Conservation (phyloP, 2,888 invertebrate species). For the Phytoseiulus persimilis region DNA sequence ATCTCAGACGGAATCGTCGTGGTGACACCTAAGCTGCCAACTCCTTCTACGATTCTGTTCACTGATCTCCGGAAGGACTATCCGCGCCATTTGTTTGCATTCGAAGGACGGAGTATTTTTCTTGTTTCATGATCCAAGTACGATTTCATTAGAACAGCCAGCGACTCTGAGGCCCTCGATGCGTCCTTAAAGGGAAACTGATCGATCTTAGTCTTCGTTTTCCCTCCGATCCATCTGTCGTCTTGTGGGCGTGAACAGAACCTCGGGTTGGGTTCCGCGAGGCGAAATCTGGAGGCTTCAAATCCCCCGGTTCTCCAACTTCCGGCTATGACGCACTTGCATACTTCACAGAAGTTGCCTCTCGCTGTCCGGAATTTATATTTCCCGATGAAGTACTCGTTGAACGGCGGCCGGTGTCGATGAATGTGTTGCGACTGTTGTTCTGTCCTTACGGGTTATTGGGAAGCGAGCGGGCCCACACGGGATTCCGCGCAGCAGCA, state of each 20-base stretch:
- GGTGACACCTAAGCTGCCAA: background rate
- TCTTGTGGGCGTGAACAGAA: too few relatives aligned
- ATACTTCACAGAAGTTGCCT: background rate
- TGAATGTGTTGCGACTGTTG: background rate
- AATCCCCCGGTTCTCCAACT: too few relatives aligned
- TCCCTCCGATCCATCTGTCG: too few relatives aligned
- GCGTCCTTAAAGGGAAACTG: too few relatives aligned
- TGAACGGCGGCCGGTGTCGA: background rate
- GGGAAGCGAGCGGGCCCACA: background rate
- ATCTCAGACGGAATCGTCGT: background rate
- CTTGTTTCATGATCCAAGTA: background rate
- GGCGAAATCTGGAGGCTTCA: too few relatives aligned
- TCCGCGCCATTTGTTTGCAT: background rate
- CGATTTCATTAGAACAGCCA: background rate
- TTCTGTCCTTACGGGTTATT: background rate
- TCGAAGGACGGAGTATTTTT: background rate
- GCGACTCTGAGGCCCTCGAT: too few relatives aligned
- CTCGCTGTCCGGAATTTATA: background rate
- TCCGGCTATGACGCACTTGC: too few relatives aligned
- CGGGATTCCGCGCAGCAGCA: conserved; percentile 13
- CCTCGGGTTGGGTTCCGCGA: too few relatives aligned
- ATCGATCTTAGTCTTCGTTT: too few relatives aligned
- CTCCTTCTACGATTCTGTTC: background rate
- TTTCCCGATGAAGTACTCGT: background rate
- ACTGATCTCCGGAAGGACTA: background rate